Conservation (phyloP, 2,797 vertebrate genomes). For the Rhodeus uyekii region DNA sequence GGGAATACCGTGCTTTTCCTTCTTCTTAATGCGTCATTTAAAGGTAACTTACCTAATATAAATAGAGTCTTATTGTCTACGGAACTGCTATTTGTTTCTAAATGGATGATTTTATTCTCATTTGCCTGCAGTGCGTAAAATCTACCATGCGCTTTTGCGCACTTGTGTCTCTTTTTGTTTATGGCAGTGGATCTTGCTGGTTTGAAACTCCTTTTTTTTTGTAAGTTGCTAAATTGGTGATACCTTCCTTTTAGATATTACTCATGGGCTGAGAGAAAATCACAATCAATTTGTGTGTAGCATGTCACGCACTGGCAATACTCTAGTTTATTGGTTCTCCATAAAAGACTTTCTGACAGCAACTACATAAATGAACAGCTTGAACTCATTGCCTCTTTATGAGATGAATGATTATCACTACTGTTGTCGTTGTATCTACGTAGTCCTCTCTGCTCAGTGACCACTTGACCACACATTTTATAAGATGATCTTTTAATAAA, state of each 20-base stretch:
- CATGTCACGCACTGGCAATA: neutral
- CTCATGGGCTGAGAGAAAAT: neutral
- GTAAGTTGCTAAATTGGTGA: neutral
- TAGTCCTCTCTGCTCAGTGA: neutral
- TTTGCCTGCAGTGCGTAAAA: conserved; percentile 40
- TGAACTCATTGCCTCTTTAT: neutral
- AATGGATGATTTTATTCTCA: conserved; percentile 4
- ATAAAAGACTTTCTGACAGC: conserved; percentile 12
- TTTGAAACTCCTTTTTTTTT: neutral
- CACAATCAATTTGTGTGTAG: neutral
- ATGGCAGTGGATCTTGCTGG: neutral
- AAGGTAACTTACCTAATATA: neutral
- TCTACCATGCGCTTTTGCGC: conserved; percentile 18
- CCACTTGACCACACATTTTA: neutral
- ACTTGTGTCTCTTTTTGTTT: neutral
- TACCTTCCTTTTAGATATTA: neutral
- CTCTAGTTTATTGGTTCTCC: neutral
- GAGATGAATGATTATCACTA: neutral
- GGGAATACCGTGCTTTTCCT: neutral
- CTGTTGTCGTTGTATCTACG: neutral
- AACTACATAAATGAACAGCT: conserved; percentile 6
- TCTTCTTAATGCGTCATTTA: neutral
- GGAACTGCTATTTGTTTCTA: neutral
- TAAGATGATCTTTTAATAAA: neutral
- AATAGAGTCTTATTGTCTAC: neutral